phyloP scores from a whole-genome alignment of 2,888 invertebrate genomes.

The Habrosyne pyritoides region DNA sequence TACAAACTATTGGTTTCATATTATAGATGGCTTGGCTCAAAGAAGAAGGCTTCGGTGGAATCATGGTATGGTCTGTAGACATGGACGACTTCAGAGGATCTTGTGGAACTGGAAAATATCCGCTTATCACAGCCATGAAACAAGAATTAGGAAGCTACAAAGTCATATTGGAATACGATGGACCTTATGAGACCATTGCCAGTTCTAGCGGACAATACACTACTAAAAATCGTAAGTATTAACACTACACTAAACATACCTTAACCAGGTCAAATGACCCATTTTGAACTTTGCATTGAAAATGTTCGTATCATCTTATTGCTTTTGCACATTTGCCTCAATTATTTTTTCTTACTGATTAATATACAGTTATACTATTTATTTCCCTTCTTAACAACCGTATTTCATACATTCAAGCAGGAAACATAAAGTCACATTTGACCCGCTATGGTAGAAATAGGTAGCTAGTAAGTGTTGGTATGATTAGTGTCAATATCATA shows the following conservation, averaged over 20 bases:
- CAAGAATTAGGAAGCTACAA: slow-evolving; percentile 93
- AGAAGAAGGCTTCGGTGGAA: slow-evolving; percentile 96
- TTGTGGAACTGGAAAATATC: slow-evolving; percentile 95
- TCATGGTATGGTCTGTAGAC: slow-evolving; percentile 98
- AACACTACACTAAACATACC: slow-evolving; percentile 6
- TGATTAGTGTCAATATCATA: no score
- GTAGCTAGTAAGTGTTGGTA: no score
- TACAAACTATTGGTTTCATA: slow-evolving; percentile 4
- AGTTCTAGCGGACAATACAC: slow-evolving; percentile 90
- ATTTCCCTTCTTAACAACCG: no score
- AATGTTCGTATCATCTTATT: no score
- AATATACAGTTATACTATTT: no score
- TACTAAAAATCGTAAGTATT: slow-evolving; percentile 93
- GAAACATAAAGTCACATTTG: no score
- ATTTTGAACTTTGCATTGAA: no score
- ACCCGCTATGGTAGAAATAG: no score
- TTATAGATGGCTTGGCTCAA: slow-evolving; percentile 95
- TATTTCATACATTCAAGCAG: no score
- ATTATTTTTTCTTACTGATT: no score
- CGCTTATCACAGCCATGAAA: slow-evolving; percentile 93
- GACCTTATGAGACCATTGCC: slow-evolving; percentile 90
- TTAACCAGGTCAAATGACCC: no score
- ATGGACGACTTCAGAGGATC: slow-evolving; percentile 97
- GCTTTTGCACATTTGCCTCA: neutral
- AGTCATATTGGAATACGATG: slow-evolving; percentile 92